These are phyloP conservation scores for Muntiacus muntjak DNA, from an alignment of 2,113 vertebrate genomes.

Conservation along the genomic window DNA sequence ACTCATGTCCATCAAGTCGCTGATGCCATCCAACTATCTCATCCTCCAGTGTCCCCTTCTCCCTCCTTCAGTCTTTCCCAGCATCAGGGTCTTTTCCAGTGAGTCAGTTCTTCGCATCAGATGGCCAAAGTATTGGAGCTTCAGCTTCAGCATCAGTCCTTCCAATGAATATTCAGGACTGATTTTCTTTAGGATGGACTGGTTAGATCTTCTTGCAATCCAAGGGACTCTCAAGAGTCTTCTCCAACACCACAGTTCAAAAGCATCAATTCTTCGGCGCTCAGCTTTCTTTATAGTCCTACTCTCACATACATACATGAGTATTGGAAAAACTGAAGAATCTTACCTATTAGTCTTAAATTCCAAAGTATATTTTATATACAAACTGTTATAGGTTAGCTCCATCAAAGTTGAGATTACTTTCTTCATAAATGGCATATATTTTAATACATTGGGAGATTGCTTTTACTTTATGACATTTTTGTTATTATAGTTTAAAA, in stretches of 20 bases:
- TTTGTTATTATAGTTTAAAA: neutral
- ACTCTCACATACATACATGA: neutral
- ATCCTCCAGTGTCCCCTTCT: neutral
- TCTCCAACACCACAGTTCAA: neutral
- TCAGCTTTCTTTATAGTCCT: neutral
- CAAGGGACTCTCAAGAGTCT: neutral
- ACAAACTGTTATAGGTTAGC: neutral
- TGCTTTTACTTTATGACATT: neutral
- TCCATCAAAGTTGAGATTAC: neutral
- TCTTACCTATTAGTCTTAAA: slow-evolving; percentile 9
- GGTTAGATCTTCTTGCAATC: neutral
- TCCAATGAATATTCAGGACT: neutral
- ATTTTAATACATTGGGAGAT: neutral
- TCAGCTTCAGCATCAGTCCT: neutral
- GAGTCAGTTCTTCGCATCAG: neutral
- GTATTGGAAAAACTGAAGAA: neutral
- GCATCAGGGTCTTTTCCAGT: neutral
- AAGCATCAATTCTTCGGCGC: neutral
- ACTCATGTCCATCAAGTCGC: neutral
- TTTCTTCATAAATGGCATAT: neutral
- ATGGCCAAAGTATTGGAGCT: neutral
- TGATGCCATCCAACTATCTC: neutral
- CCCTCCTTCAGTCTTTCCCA: neutral
- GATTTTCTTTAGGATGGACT: neutral
- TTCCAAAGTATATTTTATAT: neutral